Base-by-base conservation (phyloP, 2,888 invertebrate genomes). In the Hypomecis punctinalis region DNA sequence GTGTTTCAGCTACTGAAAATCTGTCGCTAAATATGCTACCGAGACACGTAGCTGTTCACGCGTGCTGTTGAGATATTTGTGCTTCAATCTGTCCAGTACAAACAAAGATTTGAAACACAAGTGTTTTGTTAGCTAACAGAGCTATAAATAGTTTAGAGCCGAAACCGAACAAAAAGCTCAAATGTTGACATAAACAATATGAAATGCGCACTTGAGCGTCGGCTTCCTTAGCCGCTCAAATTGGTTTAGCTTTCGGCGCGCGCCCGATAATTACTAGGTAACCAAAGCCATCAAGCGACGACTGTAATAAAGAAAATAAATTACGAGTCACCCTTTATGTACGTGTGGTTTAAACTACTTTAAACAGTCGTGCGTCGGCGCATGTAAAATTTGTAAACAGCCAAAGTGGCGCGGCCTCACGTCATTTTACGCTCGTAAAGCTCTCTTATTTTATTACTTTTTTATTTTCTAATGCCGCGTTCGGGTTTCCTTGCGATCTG, bases 381-480 rank as follows among this genome's bases (percentile, higher is more conserved):
- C 84, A 84, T 76, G 81, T 79, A 82, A 79, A 77, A 80, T 81
- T 76, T 82, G 86, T 86, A 88, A 86, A 87, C 86, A 85, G 80
- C 68, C 80, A 71, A 82, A 86, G 85, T 85, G 86, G 86, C 84
- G 79, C 78, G 80, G 85, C 81, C 84, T 83, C 87, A 85, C 89
- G 90, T 90, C 91, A 90, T 92, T 89, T 89, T 88, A 90, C 90
- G 90, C 91, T 92, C 92, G 91, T 93, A 93, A 93, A 93, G 86
- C 80, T 83, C 83, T 89, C 88, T 88, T 79, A 86, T 88, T 92
- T 93, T 91, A 91, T 89, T 89, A 85, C 89, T 83, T 90, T 92
- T 91, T 93, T 91, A 91, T 91, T 93, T 90, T 91, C 90, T 89
- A 91, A 88, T 86, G 84, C 85, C 81, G 78, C 83, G 89, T 89